Evolutionary conservation across 2,888 invertebrate species (phyloP).

Genomic region (Nomada fabriciana): DNA sequence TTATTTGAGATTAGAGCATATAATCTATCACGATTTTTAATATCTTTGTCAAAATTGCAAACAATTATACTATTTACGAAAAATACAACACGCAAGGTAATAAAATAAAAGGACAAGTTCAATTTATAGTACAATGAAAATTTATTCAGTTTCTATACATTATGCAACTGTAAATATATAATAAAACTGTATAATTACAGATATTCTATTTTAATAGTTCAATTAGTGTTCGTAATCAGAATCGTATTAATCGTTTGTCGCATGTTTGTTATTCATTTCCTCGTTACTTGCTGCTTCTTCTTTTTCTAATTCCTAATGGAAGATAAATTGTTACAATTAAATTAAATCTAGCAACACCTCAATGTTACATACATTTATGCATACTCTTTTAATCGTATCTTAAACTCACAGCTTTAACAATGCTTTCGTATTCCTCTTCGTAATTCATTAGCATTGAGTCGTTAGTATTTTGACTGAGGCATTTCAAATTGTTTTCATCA

Average conservation of each 20-base stretch:
- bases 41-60: background rate
- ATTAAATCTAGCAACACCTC: background rate
- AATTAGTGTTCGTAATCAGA: background rate
- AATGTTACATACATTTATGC: background rate
- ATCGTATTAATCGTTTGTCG: conserved; percentile 27
- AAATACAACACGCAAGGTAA: too few species aligned
- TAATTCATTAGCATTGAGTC: conserved; percentile 75
- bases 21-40: too few species aligned
- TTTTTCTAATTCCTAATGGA: conserved; percentile 75
- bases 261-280: conserved; percentile 61
- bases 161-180: background rate
- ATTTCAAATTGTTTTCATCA: conserved; percentile 57
- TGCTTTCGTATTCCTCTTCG: conserved; percentile 80
- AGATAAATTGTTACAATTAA: background rate
- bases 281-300: conserved; percentile 66
- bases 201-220: background rate
- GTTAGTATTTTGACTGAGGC: conserved; percentile 38
- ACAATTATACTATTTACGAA: too few species aligned
- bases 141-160: background rate
- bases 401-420: conserved; percentile 74
- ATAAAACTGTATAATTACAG: background rate
- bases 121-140: background rate
- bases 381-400: background rate
- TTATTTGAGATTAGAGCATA: too few species aligned
- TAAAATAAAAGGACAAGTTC: background rate